phyloP scores from a whole-genome alignment of 1,140 invertebrate genomes.

The Bombus waltoni region DNA sequence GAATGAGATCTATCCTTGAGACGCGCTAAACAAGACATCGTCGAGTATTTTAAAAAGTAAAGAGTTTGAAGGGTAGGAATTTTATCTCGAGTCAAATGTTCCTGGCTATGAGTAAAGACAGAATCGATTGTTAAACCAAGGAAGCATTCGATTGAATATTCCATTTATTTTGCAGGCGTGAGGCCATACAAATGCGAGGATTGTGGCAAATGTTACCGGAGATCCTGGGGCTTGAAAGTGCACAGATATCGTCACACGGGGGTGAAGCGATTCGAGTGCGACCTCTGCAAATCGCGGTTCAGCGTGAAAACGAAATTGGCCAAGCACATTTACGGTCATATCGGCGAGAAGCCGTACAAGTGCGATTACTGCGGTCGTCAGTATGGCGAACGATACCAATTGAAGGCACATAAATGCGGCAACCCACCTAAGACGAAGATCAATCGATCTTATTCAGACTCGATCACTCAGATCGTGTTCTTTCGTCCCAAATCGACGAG shows the following conservation, averaged over 20 bases:
- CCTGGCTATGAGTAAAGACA: no score
- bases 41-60: no score
- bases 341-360: constrained; percentile 59
- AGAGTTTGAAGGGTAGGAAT: no score
- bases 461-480: constrained; percentile 36
- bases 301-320: constrained; percentile 59
- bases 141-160: neutral
- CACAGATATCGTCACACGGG: constrained; percentile 60
- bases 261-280: constrained; percentile 61
- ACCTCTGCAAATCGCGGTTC: constrained; percentile 61
- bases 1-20: no score
- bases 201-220: constrained; percentile 58
- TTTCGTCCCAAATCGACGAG: neutral
- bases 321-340: constrained; percentile 58
- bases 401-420: constrained; percentile 48
- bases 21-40: no score
- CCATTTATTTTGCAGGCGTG: neutral
- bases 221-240: constrained; percentile 61
- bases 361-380: constrained; percentile 52
- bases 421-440: constrained; percentile 9
- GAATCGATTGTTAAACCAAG: neutral
- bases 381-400: constrained; percentile 52
- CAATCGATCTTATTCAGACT: neutral
- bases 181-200: constrained; percentile 53
- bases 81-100: no score